Conservation (phyloP, 64 coral and sea anemone species). For the Montipora cactus region DNA sequence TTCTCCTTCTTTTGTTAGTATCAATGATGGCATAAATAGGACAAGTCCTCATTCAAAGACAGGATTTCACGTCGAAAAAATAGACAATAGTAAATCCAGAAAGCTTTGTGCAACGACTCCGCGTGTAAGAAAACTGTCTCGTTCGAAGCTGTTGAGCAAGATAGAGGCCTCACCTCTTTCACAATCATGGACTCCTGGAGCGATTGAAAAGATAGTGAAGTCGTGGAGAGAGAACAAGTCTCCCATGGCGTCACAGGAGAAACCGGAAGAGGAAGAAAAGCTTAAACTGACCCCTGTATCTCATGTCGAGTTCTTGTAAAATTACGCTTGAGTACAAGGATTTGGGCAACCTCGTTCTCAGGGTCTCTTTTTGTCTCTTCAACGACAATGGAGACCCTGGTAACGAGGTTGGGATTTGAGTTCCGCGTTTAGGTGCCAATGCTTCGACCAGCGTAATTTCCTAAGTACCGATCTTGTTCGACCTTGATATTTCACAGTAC, state of each 20-base stretch:
- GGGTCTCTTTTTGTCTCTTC: neutral
- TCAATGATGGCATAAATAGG: neutral
- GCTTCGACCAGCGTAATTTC: no score
- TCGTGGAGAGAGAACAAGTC: slow-evolving; percentile 66
- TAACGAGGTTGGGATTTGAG: no score
- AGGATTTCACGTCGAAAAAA: neutral
- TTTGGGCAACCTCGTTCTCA: no score
- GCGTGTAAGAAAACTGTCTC: slow-evolving; percentile 23
- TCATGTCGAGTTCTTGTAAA: slow-evolving; percentile 33
- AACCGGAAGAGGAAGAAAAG: neutral
- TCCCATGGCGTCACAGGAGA: neutral
- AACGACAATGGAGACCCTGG: neutral
- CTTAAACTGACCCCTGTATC: neutral
- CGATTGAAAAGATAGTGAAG: slow-evolving; percentile 74
- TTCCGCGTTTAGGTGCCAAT: no score
- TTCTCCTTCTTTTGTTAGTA: neutral
- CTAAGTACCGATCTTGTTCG: no score
- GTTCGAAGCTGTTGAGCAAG: slow-evolving; percentile 24
- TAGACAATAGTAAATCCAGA: neutral
- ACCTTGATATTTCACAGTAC: no score
- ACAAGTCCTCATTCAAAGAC: neutral
- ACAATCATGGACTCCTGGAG: slow-evolving; percentile 68
- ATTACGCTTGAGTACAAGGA: neutral
- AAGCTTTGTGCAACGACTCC: neutral
- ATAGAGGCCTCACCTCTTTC: slow-evolving; percentile 34